Conservation (phyloP, 2,797 vertebrate genomes). For the Liparis tanakae region DNA sequence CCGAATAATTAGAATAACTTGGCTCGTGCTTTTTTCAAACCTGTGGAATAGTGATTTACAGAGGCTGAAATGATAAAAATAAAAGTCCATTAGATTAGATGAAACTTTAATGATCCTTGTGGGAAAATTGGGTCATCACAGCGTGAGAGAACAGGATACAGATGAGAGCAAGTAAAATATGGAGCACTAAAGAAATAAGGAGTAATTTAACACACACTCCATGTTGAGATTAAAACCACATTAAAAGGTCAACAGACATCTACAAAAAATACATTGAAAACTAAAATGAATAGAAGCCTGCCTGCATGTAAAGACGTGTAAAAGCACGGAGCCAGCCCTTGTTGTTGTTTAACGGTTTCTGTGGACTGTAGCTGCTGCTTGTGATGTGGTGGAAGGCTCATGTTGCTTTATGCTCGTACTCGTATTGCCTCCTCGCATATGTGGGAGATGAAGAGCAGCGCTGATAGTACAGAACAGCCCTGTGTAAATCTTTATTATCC, state of each 20-base stretch:
- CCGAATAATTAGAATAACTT: slow-evolving; percentile 22
- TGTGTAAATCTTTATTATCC: slow-evolving; percentile 68
- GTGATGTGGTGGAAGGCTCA: slow-evolving; percentile 36
- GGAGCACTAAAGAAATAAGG: slow-evolving; percentile 18
- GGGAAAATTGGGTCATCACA: slow-evolving; percentile 47
- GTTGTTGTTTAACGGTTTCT: slow-evolving; percentile 22
- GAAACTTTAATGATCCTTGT: slow-evolving; percentile 50
- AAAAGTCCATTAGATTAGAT: slow-evolving; percentile 45
- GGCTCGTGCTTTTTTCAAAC: slow-evolving; percentile 13
- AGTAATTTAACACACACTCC: slow-evolving; percentile 17
- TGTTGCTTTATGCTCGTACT: slow-evolving; percentile 44
- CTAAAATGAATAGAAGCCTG: neutral
- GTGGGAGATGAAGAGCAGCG: slow-evolving; percentile 44
- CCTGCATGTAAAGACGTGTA: neutral
- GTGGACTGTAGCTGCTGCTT: slow-evolving; percentile 31
- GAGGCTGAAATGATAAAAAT: slow-evolving; percentile 44
- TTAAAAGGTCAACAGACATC: slow-evolving; percentile 8
- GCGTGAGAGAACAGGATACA: slow-evolving; percentile 28
- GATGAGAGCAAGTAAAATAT: slow-evolving; percentile 35
- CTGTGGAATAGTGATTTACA: slow-evolving; percentile 20
- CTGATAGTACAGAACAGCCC: slow-evolving; percentile 52
- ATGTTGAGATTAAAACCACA: slow-evolving; percentile 14
- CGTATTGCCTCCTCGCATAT: slow-evolving; percentile 50
- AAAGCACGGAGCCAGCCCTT: neutral
- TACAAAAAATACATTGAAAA: neutral